Evolutionary conservation across 2,888 invertebrate species (phyloP).

Genomic region (Stenolophus ochropezus): DNA sequence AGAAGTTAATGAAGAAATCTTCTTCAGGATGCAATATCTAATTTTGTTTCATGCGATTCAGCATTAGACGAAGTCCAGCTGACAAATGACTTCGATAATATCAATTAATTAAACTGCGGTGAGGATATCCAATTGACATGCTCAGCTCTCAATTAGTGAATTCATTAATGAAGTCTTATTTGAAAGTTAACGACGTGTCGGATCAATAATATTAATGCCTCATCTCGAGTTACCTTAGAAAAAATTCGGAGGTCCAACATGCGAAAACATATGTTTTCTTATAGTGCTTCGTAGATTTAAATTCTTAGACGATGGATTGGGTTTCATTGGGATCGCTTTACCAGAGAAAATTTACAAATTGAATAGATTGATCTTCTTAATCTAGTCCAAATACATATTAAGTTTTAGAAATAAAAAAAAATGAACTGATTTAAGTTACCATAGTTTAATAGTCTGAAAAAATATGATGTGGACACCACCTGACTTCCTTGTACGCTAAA

Average conservation of each 20-base stretch:
- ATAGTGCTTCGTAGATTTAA: neutral
- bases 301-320: neutral
- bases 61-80: conserved; percentile 7
- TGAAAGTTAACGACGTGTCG: conserved; percentile 46
- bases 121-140: conserved; percentile 55
- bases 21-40: neutral
- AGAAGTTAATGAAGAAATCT: too few relatives aligned
- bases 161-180: conserved; percentile 50
- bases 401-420: neutral
- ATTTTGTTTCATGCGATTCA: neutral
- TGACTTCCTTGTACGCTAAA: too few relatives aligned
- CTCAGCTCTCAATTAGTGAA: conserved; percentile 53
- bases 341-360: neutral
- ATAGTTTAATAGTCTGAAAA: too few relatives aligned
- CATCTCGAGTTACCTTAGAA: conserved; percentile 9
- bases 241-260: neutral
- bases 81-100: conserved; percentile 41
- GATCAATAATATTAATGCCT: conserved; percentile 49
- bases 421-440: neutral
- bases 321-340: neutral
- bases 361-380: neutral
- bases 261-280: neutral
- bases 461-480: too few relatives aligned
- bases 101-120: conserved; percentile 54
- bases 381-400: neutral